Base-by-base conservation (phyloP, 1,140 invertebrate species). In the Drosophila pallidifrons region DNA sequence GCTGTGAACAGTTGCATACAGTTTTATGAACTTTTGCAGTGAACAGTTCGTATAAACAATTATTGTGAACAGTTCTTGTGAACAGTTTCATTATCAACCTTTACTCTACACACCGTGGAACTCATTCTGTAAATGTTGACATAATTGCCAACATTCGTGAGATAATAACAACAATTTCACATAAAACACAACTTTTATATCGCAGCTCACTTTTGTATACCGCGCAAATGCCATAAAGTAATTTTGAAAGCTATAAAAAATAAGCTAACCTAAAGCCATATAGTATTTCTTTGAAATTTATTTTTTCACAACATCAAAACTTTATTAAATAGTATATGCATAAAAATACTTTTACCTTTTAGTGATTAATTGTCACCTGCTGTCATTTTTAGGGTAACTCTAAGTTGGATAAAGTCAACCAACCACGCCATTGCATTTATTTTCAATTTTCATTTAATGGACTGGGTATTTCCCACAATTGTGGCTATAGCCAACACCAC, bases 401-500 rank as follows among this genome's bases (percentile, higher is more conserved):
- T 43, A 43, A 43, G 35, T n/a, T 43, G 35, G 6, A 38, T 10
- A 8, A 10, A 8, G 8, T 43, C 41, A 3, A 43, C 11, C 11
- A 13, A 25, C 20, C n/a, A 13, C n/a, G 1, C 41, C 13, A 43
- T n/a, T 43, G 11, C n/a, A 43, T 43, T 43, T 43, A 13, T 43
- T 43, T 13, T 13, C 41, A 43, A 43, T 43, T 43, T 43, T 43
- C 5, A 43, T 13, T 43, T 43, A 13, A 13, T 13, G 3, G 41
- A 5, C 5, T 28, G 20, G 16, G 10, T 16, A 32, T 13, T 52
- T 52, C 2, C 47, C 57, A 28, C 5, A 25, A 13, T 25, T 45
- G 15, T 16, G 58, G 45, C 28, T 60, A 35, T 35, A 10, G 46
- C 28, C n/a, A 35, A 38, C 16, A 15, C 60, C 60, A 35, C 60